A percentile compares a stretch with the other conserved stretches of the same genome.
Evolutionary conservation across 2,797 vertebrate species (phyloP).

Genomic region (Enteromius viviparus): DNA sequence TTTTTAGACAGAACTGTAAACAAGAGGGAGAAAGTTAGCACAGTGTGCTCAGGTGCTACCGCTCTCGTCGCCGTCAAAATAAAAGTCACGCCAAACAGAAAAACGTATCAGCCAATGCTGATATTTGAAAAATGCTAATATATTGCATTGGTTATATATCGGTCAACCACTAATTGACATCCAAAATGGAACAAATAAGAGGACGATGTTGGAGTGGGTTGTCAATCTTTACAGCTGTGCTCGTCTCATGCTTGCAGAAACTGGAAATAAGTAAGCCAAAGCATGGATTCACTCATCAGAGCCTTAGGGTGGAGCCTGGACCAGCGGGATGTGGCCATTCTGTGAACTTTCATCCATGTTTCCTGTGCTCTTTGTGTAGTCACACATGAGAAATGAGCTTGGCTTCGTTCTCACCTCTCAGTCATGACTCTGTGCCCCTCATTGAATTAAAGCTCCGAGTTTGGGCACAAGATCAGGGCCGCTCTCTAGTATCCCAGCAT

Average conservation of each 20-base stretch:
- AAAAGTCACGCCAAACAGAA: no score
- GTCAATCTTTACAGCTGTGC: neutral
- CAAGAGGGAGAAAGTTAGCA: no score
- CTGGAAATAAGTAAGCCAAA: conserved; percentile 2
- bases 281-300: conserved; percentile 41
- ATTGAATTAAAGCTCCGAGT: conserved; percentile 1
- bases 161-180: no score
- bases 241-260: neutral
- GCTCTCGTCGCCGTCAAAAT: no score
- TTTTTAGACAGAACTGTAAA: no score
- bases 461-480: conserved; percentile 16
- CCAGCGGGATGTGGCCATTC: conserved; percentile 52
- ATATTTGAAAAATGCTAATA: no score
- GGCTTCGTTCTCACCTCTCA: conserved; percentile 29
- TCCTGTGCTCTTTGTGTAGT: conserved; percentile 49
- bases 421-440: conserved; percentile 14
- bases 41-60: no score
- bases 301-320: conserved; percentile 1
- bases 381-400: conserved; percentile 44
- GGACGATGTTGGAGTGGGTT: neutral
- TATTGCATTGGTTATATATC: no score
- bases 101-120: no score
- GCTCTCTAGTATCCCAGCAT: conserved; percentile 38
- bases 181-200: neutral
- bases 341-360: conserved; percentile 54